Conservation (phyloP, 2,113 vertebrate species). For the Hypanus sabinus region DNA sequence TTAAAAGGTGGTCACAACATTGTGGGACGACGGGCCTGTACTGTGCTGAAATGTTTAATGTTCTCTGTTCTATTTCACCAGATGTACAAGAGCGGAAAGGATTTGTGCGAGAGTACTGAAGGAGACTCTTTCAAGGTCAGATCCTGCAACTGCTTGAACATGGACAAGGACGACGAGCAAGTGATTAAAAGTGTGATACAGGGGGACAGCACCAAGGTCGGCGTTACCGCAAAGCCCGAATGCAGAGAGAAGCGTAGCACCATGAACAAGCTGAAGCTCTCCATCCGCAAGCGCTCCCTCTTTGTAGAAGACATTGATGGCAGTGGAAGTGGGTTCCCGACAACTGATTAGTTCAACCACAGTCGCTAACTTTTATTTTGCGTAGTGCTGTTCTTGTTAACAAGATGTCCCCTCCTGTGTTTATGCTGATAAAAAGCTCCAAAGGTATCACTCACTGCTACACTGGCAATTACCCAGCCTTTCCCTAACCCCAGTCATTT, state of each 20-base stretch:
- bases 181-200: slow-evolving; percentile 57
- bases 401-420: not conserved
- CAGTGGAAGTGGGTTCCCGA: slow-evolving; percentile 64
- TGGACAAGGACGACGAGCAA: slow-evolving; percentile 56
- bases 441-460: not conserved
- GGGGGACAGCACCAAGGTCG: slow-evolving; percentile 63
- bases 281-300: slow-evolving; percentile 57
- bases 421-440: not conserved
- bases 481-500: not conserved
- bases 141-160: slow-evolving; percentile 62
- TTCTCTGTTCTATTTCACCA: slow-evolving; percentile 39
- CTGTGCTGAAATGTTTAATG: no score
- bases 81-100: slow-evolving; percentile 65
- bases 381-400: slow-evolving; percentile 20
- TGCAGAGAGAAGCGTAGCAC: slow-evolving; percentile 43
- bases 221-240: slow-evolving; percentile 45
- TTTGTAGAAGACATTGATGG: slow-evolving; percentile 61
- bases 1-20: no score
- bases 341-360: slow-evolving; percentile 18
- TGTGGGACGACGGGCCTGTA: no score
- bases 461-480: not conserved
- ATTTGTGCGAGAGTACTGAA: slow-evolving; percentile 66
- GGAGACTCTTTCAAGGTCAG: slow-evolving; percentile 52
- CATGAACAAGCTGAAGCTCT: slow-evolving; percentile 42
- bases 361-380: not conserved